Conservation (phyloP, 2,888 invertebrate species). For the Ochlodes sylvanus region DNA sequence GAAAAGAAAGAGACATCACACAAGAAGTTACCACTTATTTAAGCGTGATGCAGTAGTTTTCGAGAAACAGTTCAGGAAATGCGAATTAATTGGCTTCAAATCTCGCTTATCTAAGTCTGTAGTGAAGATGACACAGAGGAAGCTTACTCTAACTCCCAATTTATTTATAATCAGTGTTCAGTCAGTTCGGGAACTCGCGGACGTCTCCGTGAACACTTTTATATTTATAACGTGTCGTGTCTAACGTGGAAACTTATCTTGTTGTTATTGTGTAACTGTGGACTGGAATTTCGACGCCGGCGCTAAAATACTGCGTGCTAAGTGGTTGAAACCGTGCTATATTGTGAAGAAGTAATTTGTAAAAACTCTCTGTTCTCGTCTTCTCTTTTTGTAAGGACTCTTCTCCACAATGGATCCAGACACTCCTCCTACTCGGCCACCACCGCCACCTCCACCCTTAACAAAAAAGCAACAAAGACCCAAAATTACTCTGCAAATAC, state of each 20-base stretch:
- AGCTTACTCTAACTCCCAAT: conserved; percentile 54
- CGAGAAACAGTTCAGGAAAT: neutral
- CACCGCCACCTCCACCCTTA: conserved; percentile 73
- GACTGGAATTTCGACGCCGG: conserved; percentile 60
- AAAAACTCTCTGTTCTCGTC: no score
- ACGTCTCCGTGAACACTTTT: conserved; percentile 55
- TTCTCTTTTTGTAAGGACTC: no score
- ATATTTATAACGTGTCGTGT: conserved; percentile 40
- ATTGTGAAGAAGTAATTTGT: neutral
- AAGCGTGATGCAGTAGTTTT: no score
- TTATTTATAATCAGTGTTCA: conserved; percentile 82
- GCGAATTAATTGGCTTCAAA: conserved; percentile 22
- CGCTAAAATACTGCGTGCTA: conserved; percentile 47
- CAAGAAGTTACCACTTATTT: no score
- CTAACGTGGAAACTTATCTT: conserved; percentile 50
- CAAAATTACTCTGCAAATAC: conserved; percentile 82
- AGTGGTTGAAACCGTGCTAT: neutral
- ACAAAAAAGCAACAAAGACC: conserved; percentile 68
- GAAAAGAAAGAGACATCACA: no score
- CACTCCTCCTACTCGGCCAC: conserved; percentile 64
- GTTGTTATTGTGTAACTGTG: conserved; percentile 51
- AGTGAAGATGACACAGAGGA: conserved; percentile 64
- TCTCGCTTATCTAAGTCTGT: conserved; percentile 42
- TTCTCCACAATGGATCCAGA: conserved; percentile 60
- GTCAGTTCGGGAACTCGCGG: conserved; percentile 61